phyloP scores from a whole-genome alignment of 2,113 vertebrate genomes.

The Leucopternis melanops region DNA sequence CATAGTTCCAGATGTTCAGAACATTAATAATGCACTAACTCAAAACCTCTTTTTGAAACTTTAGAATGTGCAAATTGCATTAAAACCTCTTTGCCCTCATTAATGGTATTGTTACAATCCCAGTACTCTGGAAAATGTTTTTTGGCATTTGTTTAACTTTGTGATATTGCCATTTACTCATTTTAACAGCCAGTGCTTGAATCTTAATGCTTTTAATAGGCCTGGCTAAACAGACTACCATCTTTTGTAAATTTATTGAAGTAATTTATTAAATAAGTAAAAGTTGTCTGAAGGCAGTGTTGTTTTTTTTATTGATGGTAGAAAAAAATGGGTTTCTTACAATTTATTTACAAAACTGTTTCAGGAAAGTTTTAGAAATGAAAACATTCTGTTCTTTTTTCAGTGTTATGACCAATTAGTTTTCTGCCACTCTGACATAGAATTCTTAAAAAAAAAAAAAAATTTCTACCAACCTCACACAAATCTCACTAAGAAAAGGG shows the following conservation, averaged over 20 bases:
- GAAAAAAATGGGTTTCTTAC: slow-evolving; percentile 8
- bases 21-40: slow-evolving; percentile 80
- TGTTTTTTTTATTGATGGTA: slow-evolving; percentile 27
- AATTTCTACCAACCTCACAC: background rate
- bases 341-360: slow-evolving; percentile 9
- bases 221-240: slow-evolving; percentile 72
- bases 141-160: slow-evolving; percentile 82
- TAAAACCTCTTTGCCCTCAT: slow-evolving; percentile 84
- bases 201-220: slow-evolving; percentile 79
- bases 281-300: slow-evolving; percentile 43
- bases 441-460: background rate
- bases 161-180: slow-evolving; percentile 79
- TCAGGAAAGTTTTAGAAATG: background rate
- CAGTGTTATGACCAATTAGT: background rate
- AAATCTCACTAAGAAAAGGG: background rate
- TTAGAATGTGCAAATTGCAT: slow-evolving; percentile 84
- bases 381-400: background rate
- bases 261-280: slow-evolving; percentile 69
- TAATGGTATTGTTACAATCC: slow-evolving; percentile 82
- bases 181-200: slow-evolving; percentile 78
- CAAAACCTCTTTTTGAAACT: slow-evolving; percentile 83
- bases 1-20: slow-evolving; percentile 82
- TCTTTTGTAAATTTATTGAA: slow-evolving; percentile 71
- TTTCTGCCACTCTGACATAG: background rate
- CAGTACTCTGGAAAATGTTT: slow-evolving; percentile 79